phyloP scores from a whole-genome alignment of 1,140 invertebrate genomes.

The Drosophila pallidifrons region DNA sequence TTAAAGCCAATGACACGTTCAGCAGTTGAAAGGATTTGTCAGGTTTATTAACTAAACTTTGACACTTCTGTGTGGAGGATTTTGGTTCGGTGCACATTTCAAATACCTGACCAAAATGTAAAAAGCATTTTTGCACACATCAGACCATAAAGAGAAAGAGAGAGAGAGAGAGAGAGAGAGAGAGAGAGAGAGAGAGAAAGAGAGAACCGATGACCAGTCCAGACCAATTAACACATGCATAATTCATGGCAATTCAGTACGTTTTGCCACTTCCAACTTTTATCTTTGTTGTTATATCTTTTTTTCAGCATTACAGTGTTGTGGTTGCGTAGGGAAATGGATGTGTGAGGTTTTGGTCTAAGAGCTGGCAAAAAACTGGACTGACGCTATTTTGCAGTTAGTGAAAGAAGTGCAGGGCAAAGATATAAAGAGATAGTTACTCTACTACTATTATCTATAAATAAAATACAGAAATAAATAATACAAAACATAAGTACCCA shows the following conservation, averaged over 20 bases:
- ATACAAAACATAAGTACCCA: too few relatives aligned
- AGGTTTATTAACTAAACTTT: slow-evolving; percentile 17
- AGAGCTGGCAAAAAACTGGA: too few relatives aligned
- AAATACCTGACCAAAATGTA: slow-evolving; percentile 15
- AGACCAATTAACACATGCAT: slow-evolving; percentile 60
- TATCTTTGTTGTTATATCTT: neutral
- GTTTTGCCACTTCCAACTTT: slow-evolving; percentile 3
- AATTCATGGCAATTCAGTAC: slow-evolving; percentile 37
- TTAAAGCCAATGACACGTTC: neutral
- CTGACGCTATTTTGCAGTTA: neutral
- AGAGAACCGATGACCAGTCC: neutral
- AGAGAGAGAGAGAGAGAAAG: too few relatives aligned
- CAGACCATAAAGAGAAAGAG: neutral
- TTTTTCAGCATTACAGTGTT: slow-evolving; percentile 3
- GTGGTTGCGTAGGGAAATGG: neutral
- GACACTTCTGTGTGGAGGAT: neutral
- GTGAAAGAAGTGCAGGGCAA: too few relatives aligned
- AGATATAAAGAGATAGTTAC: too few relatives aligned
- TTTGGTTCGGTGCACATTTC: slow-evolving; percentile 3
- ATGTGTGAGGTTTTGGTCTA: neutral
- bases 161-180: too few relatives aligned
- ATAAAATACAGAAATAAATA: too few relatives aligned
- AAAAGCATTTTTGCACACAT: slow-evolving; percentile 1
- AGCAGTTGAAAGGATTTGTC: neutral
- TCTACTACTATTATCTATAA: too few relatives aligned